Evolutionary conservation across 1,140 invertebrate genomes (phyloP).

Genomic region (Philotrypesis tridentata): DNA sequence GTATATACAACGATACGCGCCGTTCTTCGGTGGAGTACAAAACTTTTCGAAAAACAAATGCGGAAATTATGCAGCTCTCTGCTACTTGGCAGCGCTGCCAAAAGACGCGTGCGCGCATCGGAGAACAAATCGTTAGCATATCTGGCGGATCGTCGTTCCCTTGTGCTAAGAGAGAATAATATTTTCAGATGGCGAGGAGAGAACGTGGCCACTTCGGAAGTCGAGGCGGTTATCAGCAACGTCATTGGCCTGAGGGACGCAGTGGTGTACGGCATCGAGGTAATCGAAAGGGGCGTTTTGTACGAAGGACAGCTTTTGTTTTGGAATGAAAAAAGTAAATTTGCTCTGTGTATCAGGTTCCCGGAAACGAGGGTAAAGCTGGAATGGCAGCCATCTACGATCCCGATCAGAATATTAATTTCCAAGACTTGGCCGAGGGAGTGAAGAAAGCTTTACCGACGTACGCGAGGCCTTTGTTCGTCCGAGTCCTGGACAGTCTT

Average conservation of each 20-base stretch:
- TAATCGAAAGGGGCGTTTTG: constrained; percentile 65
- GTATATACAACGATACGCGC: constrained; percentile 67
- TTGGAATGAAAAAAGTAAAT: background rate
- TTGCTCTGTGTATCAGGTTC: constrained; percentile 75
- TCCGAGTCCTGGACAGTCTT: constrained; percentile 86
- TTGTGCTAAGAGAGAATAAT: background rate
- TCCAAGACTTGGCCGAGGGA: constrained; percentile 77
- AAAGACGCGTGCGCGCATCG: no score
- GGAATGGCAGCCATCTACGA: constrained; percentile 97
- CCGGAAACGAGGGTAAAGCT: constrained; percentile 90
- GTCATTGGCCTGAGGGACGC: constrained; percentile 83
- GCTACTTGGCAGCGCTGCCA: background rate
- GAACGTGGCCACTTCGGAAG: constrained; percentile 97
- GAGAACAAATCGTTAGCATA: background rate
- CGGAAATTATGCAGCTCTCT: background rate
- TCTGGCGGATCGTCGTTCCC: background rate
- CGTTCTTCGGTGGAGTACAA: no score
- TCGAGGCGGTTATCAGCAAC: constrained; percentile 93
- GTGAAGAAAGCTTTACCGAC: constrained; percentile 83
- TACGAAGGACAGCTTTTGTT: no score
- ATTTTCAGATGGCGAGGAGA: constrained; percentile 91
- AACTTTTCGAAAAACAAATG: background rate
- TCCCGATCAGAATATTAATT: constrained; percentile 79
- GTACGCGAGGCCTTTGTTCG: constrained; percentile 92
- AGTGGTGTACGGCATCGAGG: constrained; percentile 91